Evolutionary conservation across 64 coral and sea anemone genomes (phyloP).

Genomic region (Stylophora pistillata): DNA sequence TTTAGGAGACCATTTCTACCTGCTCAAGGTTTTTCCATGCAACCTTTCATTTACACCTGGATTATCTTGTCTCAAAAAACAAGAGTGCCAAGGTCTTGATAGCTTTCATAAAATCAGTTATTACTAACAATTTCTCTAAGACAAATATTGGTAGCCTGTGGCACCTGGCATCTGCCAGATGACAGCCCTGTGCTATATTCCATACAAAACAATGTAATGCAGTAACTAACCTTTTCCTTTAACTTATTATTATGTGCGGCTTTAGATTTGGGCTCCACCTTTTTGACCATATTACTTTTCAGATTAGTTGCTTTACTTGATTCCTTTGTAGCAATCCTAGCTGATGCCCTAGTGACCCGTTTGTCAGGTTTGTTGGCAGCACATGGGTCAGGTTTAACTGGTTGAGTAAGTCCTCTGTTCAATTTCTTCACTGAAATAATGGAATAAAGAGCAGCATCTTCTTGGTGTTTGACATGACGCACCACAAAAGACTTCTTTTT

Average conservation of each 20-base stretch:
- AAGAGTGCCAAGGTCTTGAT: no score
- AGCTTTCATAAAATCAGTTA: no score
- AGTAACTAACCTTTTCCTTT: neutral
- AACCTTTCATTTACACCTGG: no score
- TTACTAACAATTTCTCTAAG: no score
- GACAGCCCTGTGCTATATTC: neutral
- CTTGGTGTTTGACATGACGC: constrained; percentile 22
- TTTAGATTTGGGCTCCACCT: constrained; percentile 2
- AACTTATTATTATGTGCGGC: neutral
- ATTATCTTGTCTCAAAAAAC: no score
- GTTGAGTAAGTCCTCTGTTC: constrained; percentile 12
- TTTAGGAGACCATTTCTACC: no score
- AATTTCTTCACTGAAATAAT: constrained; percentile 33
- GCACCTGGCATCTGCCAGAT: no score
- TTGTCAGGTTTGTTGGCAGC: constrained; percentile 4
- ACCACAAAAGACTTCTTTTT: constrained; percentile 52
- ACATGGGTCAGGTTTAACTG: constrained; percentile 5
- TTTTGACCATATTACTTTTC: constrained; percentile 30
- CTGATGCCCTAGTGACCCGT: constrained; percentile 60
- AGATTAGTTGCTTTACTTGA: neutral
- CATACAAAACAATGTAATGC: neutral
- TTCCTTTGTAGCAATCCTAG: constrained; percentile 63
- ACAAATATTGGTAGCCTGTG: no score
- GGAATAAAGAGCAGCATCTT: constrained; percentile 20
- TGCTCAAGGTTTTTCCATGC: no score